Percentiles rank a stretch among this genome's conserved stretches.
Evolutionary conservation across 2,888 invertebrate species (phyloP).

Genomic region (Drosophila antonietae): DNA sequence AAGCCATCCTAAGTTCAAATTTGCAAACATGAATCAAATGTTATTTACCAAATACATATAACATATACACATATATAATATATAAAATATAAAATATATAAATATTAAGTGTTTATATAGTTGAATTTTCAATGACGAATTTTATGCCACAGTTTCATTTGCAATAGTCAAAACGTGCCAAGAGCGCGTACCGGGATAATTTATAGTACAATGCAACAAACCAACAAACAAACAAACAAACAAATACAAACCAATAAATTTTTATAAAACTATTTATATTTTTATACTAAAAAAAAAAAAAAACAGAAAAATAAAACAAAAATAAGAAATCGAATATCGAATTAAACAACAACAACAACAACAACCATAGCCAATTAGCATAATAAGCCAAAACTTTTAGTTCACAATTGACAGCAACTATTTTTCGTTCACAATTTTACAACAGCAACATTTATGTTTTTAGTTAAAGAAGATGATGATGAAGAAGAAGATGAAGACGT

Average conservation of each 20-base stretch:
- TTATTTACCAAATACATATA: constrained; percentile 63
- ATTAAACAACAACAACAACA: constrained; percentile 30
- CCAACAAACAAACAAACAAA: constrained; percentile 62
- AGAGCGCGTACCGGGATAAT: constrained; percentile 84
- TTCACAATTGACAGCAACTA: constrained; percentile 36
- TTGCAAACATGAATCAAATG: constrained; percentile 46
- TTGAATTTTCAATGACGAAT: constrained; percentile 63
- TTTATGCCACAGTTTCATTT: constrained; percentile 83
- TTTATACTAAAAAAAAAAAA: constrained; percentile 81
- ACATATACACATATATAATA: constrained; percentile 45
- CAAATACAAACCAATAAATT: constrained; percentile 72
- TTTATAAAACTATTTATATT: constrained; percentile 83
- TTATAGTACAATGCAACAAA: constrained; percentile 85
- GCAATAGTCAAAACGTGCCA: constrained; percentile 83
- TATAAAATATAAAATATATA: constrained; percentile 53
- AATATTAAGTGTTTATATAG: constrained; percentile 71
- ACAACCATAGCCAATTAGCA: constrained; percentile 74
- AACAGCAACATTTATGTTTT: constrained; percentile 72
- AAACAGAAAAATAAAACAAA: constrained; percentile 40
- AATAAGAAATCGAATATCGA: constrained; percentile 29
- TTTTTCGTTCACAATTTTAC: constrained; percentile 63
- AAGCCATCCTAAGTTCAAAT: constrained; percentile 79
- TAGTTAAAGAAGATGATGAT: constrained; percentile 34
- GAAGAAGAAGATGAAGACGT: constrained; percentile 3
- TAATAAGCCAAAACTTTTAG: constrained; percentile 72